A percentile compares a stretch with the other conserved stretches of the same genome.
Evolutionary conservation across 1,140 invertebrate genomes (phyloP).

Genomic region (Drosophila persimilis): DNA sequence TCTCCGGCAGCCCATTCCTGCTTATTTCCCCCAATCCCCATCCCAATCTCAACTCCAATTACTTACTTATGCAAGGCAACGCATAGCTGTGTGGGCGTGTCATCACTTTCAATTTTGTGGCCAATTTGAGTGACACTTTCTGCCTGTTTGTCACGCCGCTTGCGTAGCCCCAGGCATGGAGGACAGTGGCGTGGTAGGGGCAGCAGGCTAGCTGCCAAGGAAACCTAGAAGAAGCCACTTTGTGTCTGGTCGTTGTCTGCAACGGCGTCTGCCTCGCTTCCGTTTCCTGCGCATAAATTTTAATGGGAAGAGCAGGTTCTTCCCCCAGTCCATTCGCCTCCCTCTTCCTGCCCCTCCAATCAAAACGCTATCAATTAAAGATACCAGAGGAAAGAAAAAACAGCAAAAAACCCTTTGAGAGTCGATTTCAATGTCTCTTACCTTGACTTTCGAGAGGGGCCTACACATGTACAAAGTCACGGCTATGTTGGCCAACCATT

Average conservation of each 20-base stretch:
- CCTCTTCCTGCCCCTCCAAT: neutral
- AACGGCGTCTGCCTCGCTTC: conserved; percentile 63
- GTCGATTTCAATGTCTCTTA: conserved; percentile 22
- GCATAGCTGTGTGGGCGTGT: conserved; percentile 66
- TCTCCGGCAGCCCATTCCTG: too few species aligned
- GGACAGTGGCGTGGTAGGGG: conserved; percentile 14
- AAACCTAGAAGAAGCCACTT: conserved; percentile 43
- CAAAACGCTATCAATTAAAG: conserved; percentile 64
- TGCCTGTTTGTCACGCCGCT: conserved; percentile 66
- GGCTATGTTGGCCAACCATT: conserved; percentile 57
- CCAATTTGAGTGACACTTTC: conserved; percentile 71
- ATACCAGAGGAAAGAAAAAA: conserved; percentile 3
- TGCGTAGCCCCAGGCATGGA: conserved; percentile 40
- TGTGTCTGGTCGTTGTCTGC: conserved; percentile 61
- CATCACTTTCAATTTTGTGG: conserved; percentile 75
- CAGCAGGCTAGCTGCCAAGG: conserved; percentile 26
- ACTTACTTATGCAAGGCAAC: conserved; percentile 50
- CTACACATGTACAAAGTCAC: conserved; percentile 51
- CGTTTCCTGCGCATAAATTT: conserved; percentile 81
- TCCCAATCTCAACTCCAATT: conserved; percentile 32
- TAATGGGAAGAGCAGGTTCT: conserved; percentile 56
- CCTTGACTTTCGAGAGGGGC: conserved; percentile 50
- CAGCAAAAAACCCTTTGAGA: conserved; percentile 32
- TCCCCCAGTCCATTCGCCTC: neutral
- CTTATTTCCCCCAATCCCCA: neutral